Conservation (phyloP, 1,140 invertebrate genomes). For the Rhagoletis pomonella region DNA sequence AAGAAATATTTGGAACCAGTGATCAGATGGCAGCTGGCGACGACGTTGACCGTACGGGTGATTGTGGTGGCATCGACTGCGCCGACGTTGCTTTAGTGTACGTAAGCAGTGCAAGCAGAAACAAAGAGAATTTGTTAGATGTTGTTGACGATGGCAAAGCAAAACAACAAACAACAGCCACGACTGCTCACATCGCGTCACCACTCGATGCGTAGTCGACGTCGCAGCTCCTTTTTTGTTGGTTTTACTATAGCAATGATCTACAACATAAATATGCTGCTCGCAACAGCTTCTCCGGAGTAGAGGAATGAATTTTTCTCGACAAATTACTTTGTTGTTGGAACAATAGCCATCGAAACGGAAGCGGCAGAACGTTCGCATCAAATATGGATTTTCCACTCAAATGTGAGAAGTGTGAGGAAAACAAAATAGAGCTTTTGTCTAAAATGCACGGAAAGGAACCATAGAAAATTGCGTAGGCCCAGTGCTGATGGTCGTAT, state of each 20-base stretch:
- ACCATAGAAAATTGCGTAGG: neutral
- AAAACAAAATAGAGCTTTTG: neutral
- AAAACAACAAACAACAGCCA: constrained; percentile 37
- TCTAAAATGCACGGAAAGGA: neutral
- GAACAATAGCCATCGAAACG: neutral
- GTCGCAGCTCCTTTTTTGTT: neutral
- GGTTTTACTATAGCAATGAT: neutral
- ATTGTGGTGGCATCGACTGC: neutral
- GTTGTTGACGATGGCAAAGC: constrained; percentile 49
- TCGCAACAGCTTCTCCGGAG: neutral
- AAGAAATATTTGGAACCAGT: neutral
- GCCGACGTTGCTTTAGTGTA: constrained; percentile 27
- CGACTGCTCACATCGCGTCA: constrained; percentile 42
- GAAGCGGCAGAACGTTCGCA: neutral
- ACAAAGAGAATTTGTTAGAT: constrained; percentile 49
- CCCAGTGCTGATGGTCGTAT: neutral
- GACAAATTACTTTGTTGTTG: neutral
- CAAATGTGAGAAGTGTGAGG: neutral
- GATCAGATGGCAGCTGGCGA: neutral
- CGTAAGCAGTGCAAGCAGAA: constrained; percentile 43
- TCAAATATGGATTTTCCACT: constrained; percentile 12
- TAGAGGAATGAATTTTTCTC: neutral
- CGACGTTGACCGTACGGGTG: neutral
- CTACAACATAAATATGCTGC: constrained; percentile 16
- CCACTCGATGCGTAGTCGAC: neutral